Evolutionary conservation across 2,797 vertebrate species (phyloP), one percentile per base, ranked within the genome.

Genomic region (Takifugu ocellatus): DNA sequence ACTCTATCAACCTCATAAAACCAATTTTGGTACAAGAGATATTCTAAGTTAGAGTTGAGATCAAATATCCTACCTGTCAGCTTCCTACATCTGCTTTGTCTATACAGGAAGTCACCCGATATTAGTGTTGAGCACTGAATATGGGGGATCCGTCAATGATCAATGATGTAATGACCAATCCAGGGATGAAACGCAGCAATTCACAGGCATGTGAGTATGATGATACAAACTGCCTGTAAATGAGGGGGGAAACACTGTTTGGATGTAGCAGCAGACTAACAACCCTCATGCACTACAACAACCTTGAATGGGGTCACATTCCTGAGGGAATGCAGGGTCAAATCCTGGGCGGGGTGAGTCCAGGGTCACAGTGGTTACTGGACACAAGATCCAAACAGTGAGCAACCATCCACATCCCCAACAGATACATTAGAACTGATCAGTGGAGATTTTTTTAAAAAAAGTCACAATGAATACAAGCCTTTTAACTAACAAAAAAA

Each of bases 301-400:
- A 76, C 80, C 86, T 74, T 49, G 31, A 39, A 11, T 56, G 16
- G 79, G 89, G 88, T 88, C 88, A 84, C 90, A 91, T 91, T 92
- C 90, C 88, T 83, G 60, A 82, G 75, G 53, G 76, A 84, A 82
- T 60, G 77, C 81, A 86, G 84, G 87, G 88, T 91, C 89, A 89
- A 85, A 84, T 85, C 80, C 85, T 83, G 72, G 81, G 78, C 73
- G 83, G 83, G 89, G 88, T 88, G 81, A 85, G 71, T 70, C 81
- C 69, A 75, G 88, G 89, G 88, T 90, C 90, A 89, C 57, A 25
- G 68, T 63, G 82, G 79, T 84, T 69, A 85, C 63, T 75, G 83
- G 84, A 89, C 79, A 66, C 75, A 68, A 76, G 70, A 74, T 74
- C 74, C 64, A 72, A 57, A 67, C 63, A 70, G 64, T 58, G 64